Base-by-base conservation (phyloP, 2,888 invertebrate species). In the Drosophila fungiperda region DNA sequence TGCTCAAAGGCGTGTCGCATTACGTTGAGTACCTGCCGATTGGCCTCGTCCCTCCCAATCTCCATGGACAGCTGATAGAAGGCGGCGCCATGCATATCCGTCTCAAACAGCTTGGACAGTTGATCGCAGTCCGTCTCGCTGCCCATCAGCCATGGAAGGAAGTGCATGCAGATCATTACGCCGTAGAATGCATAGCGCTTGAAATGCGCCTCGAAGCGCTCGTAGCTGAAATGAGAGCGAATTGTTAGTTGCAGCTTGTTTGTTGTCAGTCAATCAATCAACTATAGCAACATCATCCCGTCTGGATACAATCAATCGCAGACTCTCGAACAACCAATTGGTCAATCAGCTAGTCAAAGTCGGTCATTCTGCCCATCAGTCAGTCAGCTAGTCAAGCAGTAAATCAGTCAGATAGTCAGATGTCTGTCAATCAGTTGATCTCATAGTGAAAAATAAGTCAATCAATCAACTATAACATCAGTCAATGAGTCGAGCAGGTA, bases 161-260 rank as follows among this genome's bases (percentile, higher is more conserved):
- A 93, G 65, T 93, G 91, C 73, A 92, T 87, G 60, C 90, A 91
- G 40, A 93, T 76, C 82, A 92, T 76, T 3, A 83, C 90, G 2
- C 93, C 93, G 74, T 93, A 93, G 60, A 93, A 90, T 12, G 92
- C 93, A 64, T 91, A 92, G 42, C 91, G 92, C 6, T 86, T 79
- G 58, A 92, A 93, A 70, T 93, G 93, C 5, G 70, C 60, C 70
- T 90, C 76, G 50, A 93, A 93, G 1, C 84, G 82, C 3, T 90
- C 82, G 62, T 80, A 93, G 48, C 91, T 92, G 58, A 29, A 38
- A 5, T 23, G 3, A 23, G 6, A 32, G 9, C 4, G 17, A 36
- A 17, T 11, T 12, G 12, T 20, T 32, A 52, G 52, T 17, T 15
- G 26, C 17, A 49, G 17, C 20, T 23, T 36, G 7, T n/a, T n/a